Evolutionary conservation across 2,888 invertebrate species (phyloP), one percentile per base, ranked within the genome.

Genomic region (Operophtera brumata): DNA sequence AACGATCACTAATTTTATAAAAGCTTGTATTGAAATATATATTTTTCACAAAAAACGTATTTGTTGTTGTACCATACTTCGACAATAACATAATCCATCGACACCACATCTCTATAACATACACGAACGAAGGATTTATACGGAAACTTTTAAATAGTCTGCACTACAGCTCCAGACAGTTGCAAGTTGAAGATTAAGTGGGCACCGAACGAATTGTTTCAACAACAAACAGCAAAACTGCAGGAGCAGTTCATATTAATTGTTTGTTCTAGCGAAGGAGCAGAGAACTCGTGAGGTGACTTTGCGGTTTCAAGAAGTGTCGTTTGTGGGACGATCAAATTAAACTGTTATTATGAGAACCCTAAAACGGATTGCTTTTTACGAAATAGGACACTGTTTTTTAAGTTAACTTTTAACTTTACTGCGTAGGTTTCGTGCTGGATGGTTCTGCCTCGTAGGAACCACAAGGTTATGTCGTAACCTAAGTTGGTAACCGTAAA

Each of bases 71-170:
- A n/a, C n/a, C n/a, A 20, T 20, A 20, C 4, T 20, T 20, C 4
- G 20, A 4, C 20, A 20, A 20, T 4, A 20, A 20, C 20, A 20
- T 20, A 20, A 3, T 20, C 20, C 20, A 20, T 20, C 25, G 12
- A 11, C 30, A 13, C 10, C 37, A 30, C 55, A 51, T 52, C 51
- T 36, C 44, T 51, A 44, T 32, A 48, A 32, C 32, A 26, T 43
- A 47, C 47, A 43, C 11, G 43, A 48, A 39, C 47, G 32, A 40
- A 52, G 66, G 67, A 78, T 80, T 78, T 79, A 78, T 78, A 65
- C 54, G 51, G 52, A 77, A 80, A 79, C 76, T 80, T 78, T 73
- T 71, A 72, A 75, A 74, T 65, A 73, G 64, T 67, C 57, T 47
- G 46, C 62, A 64, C 60, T 63, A 63, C 20, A 20, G 20, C 64